Evolutionary conservation across 2,888 invertebrate species (phyloP).

Genomic region (Disparrhopalites patrizii): DNA sequence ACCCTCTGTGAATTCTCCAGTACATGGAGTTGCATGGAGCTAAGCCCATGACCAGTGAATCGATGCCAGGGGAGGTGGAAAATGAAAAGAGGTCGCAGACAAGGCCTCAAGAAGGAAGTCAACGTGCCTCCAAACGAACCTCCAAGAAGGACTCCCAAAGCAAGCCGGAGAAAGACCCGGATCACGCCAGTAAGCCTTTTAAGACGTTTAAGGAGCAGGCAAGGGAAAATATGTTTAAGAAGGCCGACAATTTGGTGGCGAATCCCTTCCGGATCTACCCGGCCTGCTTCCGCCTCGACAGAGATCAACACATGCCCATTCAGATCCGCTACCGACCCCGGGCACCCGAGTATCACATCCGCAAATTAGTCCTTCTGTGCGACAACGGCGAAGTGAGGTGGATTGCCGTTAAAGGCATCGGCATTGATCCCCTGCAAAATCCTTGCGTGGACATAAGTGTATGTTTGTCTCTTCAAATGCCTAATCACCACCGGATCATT

Average conservation of each 20-base stretch:
- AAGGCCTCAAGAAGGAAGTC: constrained; percentile 10
- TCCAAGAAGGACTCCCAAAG: too few relatives aligned
- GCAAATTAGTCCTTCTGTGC: constrained; percentile 40
- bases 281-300: constrained; percentile 32
- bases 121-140: constrained; percentile 1
- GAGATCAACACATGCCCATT: constrained; percentile 33
- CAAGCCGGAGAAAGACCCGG: too few relatives aligned
- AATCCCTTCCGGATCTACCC: constrained; percentile 35
- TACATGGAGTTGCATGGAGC: constrained; percentile 11
- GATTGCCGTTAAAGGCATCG: constrained; percentile 38
- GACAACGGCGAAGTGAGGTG: constrained; percentile 44
- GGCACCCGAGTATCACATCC: constrained; percentile 27
- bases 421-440: constrained; percentile 26
- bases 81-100: not conserved
- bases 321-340: constrained; percentile 32
- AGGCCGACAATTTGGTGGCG: constrained; percentile 16
- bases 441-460: not conserved
- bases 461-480: too few relatives aligned
- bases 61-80: not conserved
- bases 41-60: not conserved
- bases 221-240: not conserved
- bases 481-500: too few relatives aligned
- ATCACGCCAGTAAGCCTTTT: not conserved
- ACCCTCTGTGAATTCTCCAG: too few relatives aligned
- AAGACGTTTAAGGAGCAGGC: not conserved